Evolutionary conservation across 2,888 invertebrate genomes (phyloP).

Genomic region (Lasius platythorax): DNA sequence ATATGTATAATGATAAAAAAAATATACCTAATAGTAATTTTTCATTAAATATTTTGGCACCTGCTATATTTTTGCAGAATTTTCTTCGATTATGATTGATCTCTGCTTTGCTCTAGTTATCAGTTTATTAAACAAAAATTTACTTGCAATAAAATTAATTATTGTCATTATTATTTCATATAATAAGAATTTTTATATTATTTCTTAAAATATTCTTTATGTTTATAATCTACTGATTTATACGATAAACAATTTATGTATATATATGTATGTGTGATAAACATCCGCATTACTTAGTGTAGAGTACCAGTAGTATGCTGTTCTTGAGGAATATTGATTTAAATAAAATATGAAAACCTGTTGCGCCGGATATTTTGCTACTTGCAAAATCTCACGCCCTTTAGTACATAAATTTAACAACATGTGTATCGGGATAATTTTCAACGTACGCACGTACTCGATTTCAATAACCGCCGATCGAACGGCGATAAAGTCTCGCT

Average conservation of each 20-base stretch:
- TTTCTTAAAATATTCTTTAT: neutral
- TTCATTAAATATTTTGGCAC: too few species aligned
- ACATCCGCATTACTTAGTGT: neutral
- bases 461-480: slow-evolving; percentile 64
- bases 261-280: neutral
- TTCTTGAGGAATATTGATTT: slow-evolving; percentile 20
- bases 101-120: neutral
- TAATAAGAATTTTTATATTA: neutral
- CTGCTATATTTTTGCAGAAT: neutral
- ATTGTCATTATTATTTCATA: neutral
- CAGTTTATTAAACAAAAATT: neutral
- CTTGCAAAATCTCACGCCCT: slow-evolving; percentile 39
- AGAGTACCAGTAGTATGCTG: neutral
- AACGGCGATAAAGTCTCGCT: slow-evolving; percentile 59
- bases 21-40: too few species aligned
- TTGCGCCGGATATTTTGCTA: slow-evolving; percentile 10
- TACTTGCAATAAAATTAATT: neutral
- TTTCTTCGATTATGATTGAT: neutral
- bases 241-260: slow-evolving; percentile 8
- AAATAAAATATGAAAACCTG: slow-evolving; percentile 8
- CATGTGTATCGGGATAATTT: slow-evolving; percentile 55
- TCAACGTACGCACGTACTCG: slow-evolving; percentile 37
- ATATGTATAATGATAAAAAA: neutral
- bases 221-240: neutral
- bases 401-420: slow-evolving; percentile 49